Evolutionary conservation across 2,888 invertebrate genomes (phyloP), one percentile per base, ranked within the genome.

Genomic region (Erebia ligea): DNA sequence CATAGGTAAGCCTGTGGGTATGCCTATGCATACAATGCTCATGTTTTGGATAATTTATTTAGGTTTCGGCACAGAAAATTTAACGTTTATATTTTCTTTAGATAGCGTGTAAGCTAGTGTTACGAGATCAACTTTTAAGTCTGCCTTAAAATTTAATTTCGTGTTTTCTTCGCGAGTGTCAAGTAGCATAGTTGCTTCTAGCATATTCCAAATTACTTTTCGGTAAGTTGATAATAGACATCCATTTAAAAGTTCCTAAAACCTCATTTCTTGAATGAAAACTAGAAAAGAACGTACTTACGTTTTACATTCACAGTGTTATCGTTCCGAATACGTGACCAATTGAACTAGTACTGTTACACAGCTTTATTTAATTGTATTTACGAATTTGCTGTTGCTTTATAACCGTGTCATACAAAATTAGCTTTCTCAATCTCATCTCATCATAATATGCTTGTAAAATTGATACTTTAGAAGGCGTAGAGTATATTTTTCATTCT

Each of bases 311-410:
- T 71, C 66, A 19, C 2, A 10, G 48, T 58, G 65, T 57, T 70
- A 52, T 50, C 68, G 68, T 70, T 10, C 68, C 56, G 64, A 52
- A 81, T 80, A 77, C 74, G 76, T 76, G 78, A 76, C 76, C 83
- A 85, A 82, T 83, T 83, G 82, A 79, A 77, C 79, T 80, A 85
- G 86, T 82, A 86, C 82, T 81, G 81, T 75, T 80, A 75, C 65
- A 66, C 64, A 64, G 54, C 75, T 76, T 79, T 80, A 83, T n/a
- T n/a, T n/a, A n/a, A n/a, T 80, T 79, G 73, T 75, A 73, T 81
- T 76, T 45, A 74, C 71, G 79, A 77, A 78, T 78, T 78, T 76
- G 74, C 73, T 70, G 71, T 76, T 73, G 68, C 62, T 59, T 70
- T 72, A 74, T 70, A 75, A 74, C 72, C 73, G 72, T 77, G 73